Base-by-base conservation (phyloP, 2,113 vertebrate species). In the Sclerurus mexicanus region DNA sequence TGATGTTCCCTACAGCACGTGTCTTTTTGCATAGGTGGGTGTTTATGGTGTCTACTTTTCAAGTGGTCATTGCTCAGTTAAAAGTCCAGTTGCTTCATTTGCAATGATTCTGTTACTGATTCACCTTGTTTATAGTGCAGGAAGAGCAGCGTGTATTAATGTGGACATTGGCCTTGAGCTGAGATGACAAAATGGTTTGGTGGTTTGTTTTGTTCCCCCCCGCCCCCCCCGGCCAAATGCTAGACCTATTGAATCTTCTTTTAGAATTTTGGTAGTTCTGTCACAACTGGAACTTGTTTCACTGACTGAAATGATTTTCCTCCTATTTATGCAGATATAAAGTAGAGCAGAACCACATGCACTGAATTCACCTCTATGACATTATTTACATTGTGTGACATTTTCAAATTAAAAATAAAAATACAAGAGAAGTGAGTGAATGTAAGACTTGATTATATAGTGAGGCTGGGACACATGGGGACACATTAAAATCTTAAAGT, bases 31-130 rank as follows among this genome's bases (percentile, higher is more conserved):
- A 1, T 52, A 73, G 35, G 47, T 75, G 23, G 42, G 66, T 77
- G 90, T 88, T 92, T 50, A 30, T 53, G 35, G 40, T 78, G 21
- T 56, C 64, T 59, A 2, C 62, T 46, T 83, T 95, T 82, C 47
- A 63, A 28, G 27, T 49, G 52, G 39, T 59, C 56, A 4, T 90
- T 77, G 56, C 44, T 89, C 77, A 49, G 76, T 92, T 91, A 53
- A 95, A 94, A 86, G 73, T 91, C 76, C 83, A 76, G 4, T 84
- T 84, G 28, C 77, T 94, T 84, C 31, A 81, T 62, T 83, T 80
- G 40, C 72, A 47, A 5, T 50, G 67, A 16, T 37, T 89, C 58
- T 85, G 42, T 94, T 89, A 87, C 73, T 92, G 56, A 83, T 95
- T 95, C 82, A 56, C 69, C 56, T 76, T 80, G 69, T 55, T 63